Evolutionary conservation across 2,113 vertebrate species (phyloP), one percentile per base, ranked within the genome.

Genomic region (Phylloscopus whistleri): DNA sequence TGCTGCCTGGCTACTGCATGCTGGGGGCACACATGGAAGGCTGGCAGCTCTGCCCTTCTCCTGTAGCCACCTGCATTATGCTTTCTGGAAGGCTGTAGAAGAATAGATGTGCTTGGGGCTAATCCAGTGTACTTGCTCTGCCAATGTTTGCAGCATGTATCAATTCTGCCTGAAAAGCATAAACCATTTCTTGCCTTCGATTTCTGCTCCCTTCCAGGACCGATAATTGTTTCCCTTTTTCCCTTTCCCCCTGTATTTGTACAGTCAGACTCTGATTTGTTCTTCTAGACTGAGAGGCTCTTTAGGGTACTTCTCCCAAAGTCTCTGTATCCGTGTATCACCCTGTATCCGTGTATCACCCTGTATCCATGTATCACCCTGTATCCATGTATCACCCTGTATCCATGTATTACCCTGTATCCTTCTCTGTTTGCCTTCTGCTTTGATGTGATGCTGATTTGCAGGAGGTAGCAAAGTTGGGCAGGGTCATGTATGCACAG

Each of bases 1-100:
- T 79, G 21, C 63, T 3, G 1, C 35, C 58, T 63, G n/a, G 37
- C 13, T 64, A 37, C 43, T 77, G 64, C 63, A 60, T 59, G 78
- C 20, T 48, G 7, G 4, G 5, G 10, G 63, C 44, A 31, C 1
- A 3, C 0, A 0, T 35, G 19, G 68, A 15, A 23, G 8, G 39
- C 33, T 63, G 41, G 44, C 67, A 62, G 27, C 58, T 68, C 51
- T 91, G 33, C 43, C 17, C 23, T 44, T 30, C 70, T 80, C 67
- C 39, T 51, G 31, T 16, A 28, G 23, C 31, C 39, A 10, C 39
- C 39, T 2, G 6, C 37, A 55, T 72, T n/a, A 10, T 74, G 52
- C 49, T 55, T 96, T 78, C 76, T 66, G 76, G 35, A 76, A 52
- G 51, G 46, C 59, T 70, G 28, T 26, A 64, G 41, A 18, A 43